These are phyloP conservation scores for Drosophila carrolli DNA, from an alignment of 1,140 invertebrate genomes.

Conservation along the genomic window DNA sequence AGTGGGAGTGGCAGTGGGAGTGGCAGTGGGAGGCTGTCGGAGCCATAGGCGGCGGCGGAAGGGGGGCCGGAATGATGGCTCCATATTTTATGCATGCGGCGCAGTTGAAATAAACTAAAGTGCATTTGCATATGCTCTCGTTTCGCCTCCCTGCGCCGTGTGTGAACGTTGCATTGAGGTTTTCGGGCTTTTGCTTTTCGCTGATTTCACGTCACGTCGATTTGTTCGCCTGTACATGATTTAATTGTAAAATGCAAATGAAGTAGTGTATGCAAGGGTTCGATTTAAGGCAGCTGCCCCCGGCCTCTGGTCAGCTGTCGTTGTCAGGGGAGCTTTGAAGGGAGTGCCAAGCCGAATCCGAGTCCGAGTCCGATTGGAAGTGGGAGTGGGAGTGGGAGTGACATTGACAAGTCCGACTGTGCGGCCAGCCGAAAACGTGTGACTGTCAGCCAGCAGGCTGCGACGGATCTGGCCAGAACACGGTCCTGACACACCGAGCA, in stretches of 20 bases:
- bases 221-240: slow-evolving; percentile 61
- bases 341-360: slow-evolving; percentile 1
- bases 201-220: slow-evolving; percentile 66
- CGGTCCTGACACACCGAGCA: slow-evolving; percentile 62
- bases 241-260: slow-evolving; percentile 81
- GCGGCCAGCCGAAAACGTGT: slow-evolving; percentile 57
- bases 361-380: background rate
- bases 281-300: slow-evolving; percentile 53
- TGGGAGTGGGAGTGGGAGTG: slow-evolving; percentile 6
- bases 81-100: slow-evolving; percentile 76
- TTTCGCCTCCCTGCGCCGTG: slow-evolving; percentile 14
- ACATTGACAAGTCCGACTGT: slow-evolving; percentile 44
- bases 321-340: slow-evolving; percentile 1
- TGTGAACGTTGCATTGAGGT: slow-evolving; percentile 55
- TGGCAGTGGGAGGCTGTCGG: background rate
- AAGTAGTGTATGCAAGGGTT: slow-evolving; percentile 36
- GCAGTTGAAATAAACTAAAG: slow-evolving; percentile 81
- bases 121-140: slow-evolving; percentile 73
- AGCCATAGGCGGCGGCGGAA: no score
- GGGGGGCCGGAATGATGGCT: slow-evolving; percentile 21
- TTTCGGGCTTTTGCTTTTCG: slow-evolving; percentile 43
- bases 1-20: background rate
- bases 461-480: slow-evolving; percentile 21
- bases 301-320: slow-evolving; percentile 26
- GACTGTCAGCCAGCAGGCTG: slow-evolving; percentile 49